Evolutionary conservation across 2,113 vertebrate species (phyloP).

Genomic region (Vanacampus margaritifer): DNA sequence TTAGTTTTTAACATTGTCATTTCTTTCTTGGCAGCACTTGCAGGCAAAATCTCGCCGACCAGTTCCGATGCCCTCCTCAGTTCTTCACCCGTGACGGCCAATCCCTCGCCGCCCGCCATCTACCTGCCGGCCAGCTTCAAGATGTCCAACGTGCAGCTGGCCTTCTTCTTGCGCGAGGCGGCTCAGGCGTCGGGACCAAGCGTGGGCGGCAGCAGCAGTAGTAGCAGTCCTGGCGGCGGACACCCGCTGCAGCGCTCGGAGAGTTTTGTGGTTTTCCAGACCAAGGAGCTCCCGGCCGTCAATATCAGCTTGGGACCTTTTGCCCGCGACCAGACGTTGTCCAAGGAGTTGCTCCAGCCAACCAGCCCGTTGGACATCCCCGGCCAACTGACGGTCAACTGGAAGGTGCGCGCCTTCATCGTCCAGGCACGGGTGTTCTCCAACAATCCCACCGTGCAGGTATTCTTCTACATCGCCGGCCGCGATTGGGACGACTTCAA

Average conservation of each 20-base stretch:
- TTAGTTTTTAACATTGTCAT: conserved; percentile 4
- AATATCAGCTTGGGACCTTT: conserved; percentile 91
- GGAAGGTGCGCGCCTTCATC: conserved; percentile 97
- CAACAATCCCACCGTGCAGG: conserved; percentile 86
- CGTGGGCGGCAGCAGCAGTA: conserved; percentile 22
- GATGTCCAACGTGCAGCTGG: conserved; percentile 90
- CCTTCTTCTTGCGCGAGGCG: conserved; percentile 90
- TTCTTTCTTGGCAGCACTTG: conserved; percentile 70
- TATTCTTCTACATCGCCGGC: conserved; percentile 94
- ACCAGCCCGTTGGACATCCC: conserved; percentile 90
- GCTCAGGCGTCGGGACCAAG: conserved; percentile 61
- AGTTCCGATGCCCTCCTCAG: conserved; percentile 74
- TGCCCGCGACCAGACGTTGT: conserved; percentile 83
- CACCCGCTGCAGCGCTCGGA: conserved; percentile 85
- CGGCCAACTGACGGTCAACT: conserved; percentile 89
- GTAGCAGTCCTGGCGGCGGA: conserved; percentile 40
- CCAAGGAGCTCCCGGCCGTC: conserved; percentile 90
- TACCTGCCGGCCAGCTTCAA: conserved; percentile 89
- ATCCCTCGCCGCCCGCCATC: conserved; percentile 58
- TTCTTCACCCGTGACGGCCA: conserved; percentile 58
- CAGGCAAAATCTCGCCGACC: conserved; percentile 77
- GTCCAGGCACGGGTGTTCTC: conserved; percentile 85
- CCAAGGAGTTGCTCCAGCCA: conserved; percentile 91
- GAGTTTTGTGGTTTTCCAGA: conserved; percentile 97
- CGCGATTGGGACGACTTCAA: conserved; percentile 95